Evolutionary conservation across 2,113 vertebrate species (phyloP).

Genomic region (Entomyzon cyanotis): DNA sequence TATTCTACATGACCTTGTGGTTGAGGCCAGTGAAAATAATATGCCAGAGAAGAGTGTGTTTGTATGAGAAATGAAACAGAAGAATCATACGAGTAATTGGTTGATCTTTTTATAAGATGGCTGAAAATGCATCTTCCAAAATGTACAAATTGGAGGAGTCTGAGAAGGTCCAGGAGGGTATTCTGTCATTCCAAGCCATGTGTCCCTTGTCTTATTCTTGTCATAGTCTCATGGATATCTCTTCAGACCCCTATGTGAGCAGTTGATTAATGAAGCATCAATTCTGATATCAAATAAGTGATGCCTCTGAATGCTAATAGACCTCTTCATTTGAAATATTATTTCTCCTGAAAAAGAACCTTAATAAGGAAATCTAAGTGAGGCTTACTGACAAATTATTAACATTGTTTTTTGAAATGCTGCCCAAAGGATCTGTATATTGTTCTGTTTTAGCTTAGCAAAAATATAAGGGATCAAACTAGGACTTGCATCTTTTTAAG

Average conservation of each 20-base stretch:
- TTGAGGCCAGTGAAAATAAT: not conserved
- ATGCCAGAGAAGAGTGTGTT: not conserved
- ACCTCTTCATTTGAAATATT: not conserved
- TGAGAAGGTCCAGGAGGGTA: not conserved
- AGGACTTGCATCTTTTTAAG: not conserved
- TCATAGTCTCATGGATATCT: not conserved
- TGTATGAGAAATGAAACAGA: not conserved
- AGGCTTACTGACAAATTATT: not conserved
- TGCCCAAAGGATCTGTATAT: not conserved
- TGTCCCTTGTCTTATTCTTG: not conserved
- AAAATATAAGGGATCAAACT: not conserved
- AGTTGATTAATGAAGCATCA: not conserved
- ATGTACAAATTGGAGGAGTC: not conserved
- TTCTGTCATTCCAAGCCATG: not conserved
- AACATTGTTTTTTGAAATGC: not conserved
- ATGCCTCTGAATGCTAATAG: not conserved
- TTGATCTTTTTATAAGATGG: not conserved
- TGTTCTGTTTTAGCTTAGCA: not conserved
- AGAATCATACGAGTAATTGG: not conserved
- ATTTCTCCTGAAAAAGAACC: not conserved
- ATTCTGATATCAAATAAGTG: not conserved
- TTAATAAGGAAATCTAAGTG: not conserved
- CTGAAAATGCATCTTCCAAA: not conserved
- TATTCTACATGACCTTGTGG: not conserved
- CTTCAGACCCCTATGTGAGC: not conserved